A percentile compares a stretch with the other conserved stretches of the same genome.
Conservation (phyloP, 2,888 invertebrate species). For the Melikaiella ostensackeni region DNA sequence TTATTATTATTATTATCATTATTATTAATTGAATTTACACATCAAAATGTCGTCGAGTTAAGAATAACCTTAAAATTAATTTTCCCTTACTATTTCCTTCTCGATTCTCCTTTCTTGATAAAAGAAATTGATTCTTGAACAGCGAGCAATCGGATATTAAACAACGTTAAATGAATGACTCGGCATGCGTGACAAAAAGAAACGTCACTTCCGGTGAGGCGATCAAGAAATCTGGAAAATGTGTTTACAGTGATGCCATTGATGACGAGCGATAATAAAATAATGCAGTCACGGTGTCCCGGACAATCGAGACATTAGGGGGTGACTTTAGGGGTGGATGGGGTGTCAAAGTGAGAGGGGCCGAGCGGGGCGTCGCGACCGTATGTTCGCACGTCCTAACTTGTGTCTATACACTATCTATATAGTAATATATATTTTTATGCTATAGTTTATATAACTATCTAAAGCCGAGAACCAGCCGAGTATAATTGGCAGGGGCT, state of each 20-base stretch:
- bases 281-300: conserved; percentile 67
- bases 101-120: background rate
- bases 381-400: conserved; percentile 71
- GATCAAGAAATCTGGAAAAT: conserved; percentile 44
- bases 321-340: conserved; percentile 36
- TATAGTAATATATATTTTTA: conserved; percentile 30
- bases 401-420: conserved; percentile 51
- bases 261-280: conserved; percentile 63
- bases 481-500: conserved; percentile 73
- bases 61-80: background rate
- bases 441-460: conserved; percentile 40
- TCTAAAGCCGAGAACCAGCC: conserved; percentile 52
- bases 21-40: background rate
- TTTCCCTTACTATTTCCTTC: background rate
- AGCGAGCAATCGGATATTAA: background rate
- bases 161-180: conserved; percentile 11
- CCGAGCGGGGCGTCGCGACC: conserved; percentile 58
- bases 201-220: conserved; percentile 26
- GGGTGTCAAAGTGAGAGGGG: conserved; percentile 38
- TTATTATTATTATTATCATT: no score
- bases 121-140: conserved; percentile 12
- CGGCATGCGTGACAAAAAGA: background rate
- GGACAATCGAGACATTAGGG: conserved; percentile 54
- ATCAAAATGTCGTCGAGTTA: background rate
- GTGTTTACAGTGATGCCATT: conserved; percentile 55